Evolutionary conservation across 2,888 invertebrate genomes (phyloP).

Genomic region (Pediacus dermestoides): DNA sequence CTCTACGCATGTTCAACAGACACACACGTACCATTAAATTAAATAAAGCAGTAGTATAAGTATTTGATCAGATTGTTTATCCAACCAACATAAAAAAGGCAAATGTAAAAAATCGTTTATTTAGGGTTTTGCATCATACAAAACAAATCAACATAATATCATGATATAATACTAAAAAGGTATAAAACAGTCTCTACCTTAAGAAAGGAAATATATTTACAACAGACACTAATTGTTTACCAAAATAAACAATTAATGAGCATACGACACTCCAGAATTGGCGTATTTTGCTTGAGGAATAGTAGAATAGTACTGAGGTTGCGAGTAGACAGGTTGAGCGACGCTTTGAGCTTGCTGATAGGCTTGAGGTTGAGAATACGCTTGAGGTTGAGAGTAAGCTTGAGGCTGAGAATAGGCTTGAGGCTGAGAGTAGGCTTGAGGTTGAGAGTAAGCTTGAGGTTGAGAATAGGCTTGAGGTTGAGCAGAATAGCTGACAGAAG

Average conservation of each 20-base stretch:
- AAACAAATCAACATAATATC: conserved; percentile 13
- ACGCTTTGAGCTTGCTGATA: conserved; percentile 22
- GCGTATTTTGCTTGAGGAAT: conserved; percentile 29
- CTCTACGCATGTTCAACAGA: no score
- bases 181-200: conserved; percentile 3
- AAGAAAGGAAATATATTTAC: conserved; percentile 22
- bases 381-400: conserved; percentile 19
- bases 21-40: no score
- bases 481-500: conserved; percentile 8
- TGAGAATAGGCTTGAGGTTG: conserved; percentile 12
- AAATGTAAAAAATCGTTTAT: no score
- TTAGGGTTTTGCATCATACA: no score
- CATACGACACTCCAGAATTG: conserved; percentile 27
- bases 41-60: no score
- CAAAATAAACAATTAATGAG: conserved; percentile 19
- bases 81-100: no score
- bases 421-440: conserved; percentile 10
- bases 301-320: conserved; percentile 28
- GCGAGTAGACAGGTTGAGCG: conserved; percentile 25
- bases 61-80: no score
- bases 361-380: conserved; percentile 15
- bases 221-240: conserved; percentile 21
- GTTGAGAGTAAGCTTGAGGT: conserved; percentile 4
- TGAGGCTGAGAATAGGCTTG: conserved; percentile 8
- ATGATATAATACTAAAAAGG: conserved; percentile 8